Conservation (phyloP, 2,797 vertebrate species). For the Sebastes minor region DNA sequence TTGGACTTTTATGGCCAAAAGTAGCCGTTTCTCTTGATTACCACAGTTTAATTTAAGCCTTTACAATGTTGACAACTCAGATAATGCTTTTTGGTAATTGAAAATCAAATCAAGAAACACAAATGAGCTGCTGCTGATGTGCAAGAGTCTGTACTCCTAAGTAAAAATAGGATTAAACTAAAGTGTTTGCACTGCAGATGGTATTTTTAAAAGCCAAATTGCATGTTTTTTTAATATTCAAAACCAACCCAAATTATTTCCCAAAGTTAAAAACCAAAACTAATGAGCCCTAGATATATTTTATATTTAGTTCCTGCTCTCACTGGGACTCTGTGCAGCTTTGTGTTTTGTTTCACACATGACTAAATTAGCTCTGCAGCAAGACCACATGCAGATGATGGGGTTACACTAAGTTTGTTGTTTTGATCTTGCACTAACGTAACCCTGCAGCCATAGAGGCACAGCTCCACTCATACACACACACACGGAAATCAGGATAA, state of each 20-base stretch:
- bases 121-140: neutral
- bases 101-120: neutral
- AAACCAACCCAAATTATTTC: neutral
- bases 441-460: slow-evolving; percentile 26
- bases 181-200: neutral
- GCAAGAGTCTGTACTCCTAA: neutral
- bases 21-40: neutral
- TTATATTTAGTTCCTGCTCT: neutral
- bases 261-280: neutral
- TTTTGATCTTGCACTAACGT: slow-evolving; percentile 48
- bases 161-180: neutral
- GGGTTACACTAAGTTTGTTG: slow-evolving; percentile 36
- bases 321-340: neutral
- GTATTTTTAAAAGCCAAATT: neutral
- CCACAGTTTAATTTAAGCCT: neutral
- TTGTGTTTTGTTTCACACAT: slow-evolving; percentile 18
- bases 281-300: neutral
- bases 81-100: neutral
- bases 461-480: neutral
- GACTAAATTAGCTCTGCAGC: slow-evolving; percentile 36
- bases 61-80: neutral
- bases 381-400: slow-evolving; percentile 9
- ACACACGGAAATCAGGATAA: neutral
- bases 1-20: neutral
- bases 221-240: neutral